A percentile compares a stretch with the other conserved stretches of the same genome.
Conservation (phyloP, 2,888 invertebrate species). For the Xanthorhoe designata region DNA sequence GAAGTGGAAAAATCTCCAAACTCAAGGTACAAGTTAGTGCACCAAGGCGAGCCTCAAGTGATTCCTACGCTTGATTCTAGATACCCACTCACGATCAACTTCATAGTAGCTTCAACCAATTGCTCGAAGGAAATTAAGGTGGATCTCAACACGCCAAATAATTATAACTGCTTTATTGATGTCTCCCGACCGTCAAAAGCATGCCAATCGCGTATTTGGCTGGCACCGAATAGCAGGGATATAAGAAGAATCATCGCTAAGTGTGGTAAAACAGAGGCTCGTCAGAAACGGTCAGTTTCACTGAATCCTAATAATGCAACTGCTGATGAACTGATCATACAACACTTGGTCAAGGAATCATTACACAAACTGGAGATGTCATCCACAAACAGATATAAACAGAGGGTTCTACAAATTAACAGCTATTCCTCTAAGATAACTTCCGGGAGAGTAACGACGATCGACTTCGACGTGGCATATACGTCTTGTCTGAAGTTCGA, state of each 20-base stretch:
- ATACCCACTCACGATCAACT: slow-evolving; percentile 60
- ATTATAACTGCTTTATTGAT: slow-evolving; percentile 58
- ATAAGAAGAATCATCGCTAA: slow-evolving; percentile 53
- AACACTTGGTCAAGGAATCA: slow-evolving; percentile 63
- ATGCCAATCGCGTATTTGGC: slow-evolving; percentile 63
- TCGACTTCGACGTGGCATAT: slow-evolving; percentile 76
- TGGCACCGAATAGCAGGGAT: slow-evolving; percentile 55
- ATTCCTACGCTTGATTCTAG: slow-evolving; percentile 63
- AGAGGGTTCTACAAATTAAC: slow-evolving; percentile 67
- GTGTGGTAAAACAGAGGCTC: slow-evolving; percentile 47
- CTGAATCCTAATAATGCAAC: slow-evolving; percentile 51
- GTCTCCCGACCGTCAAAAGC: slow-evolving; percentile 49
- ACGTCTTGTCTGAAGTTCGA: slow-evolving; percentile 76
- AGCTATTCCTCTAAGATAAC: slow-evolving; percentile 66
- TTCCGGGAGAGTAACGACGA: slow-evolving; percentile 67
- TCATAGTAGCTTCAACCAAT: slow-evolving; percentile 62
- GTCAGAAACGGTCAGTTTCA: slow-evolving; percentile 56
- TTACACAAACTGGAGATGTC: slow-evolving; percentile 71
- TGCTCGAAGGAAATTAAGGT: slow-evolving; percentile 56
- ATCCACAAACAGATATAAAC: slow-evolving; percentile 69
- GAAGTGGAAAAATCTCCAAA: slow-evolving; percentile 58
- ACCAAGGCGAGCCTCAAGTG: slow-evolving; percentile 64
- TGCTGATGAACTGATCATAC: slow-evolving; percentile 58
- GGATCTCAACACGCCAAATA: slow-evolving; percentile 48
- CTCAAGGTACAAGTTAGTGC: slow-evolving; percentile 59